Evolutionary conservation across 2,113 vertebrate species (phyloP).

Genomic region (Falco punctatus): DNA sequence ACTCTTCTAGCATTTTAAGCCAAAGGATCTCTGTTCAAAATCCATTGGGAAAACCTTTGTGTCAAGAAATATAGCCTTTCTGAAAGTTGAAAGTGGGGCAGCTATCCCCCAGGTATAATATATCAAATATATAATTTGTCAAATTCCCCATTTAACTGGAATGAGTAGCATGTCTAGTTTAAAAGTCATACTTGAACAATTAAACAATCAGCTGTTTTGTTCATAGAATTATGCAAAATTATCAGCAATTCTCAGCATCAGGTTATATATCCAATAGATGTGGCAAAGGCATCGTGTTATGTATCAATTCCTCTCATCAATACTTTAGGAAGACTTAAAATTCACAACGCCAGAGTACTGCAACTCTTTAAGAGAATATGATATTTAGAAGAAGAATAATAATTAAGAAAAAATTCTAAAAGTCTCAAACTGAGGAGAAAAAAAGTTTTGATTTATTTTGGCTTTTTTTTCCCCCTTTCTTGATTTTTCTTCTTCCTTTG

Average conservation of each 20-base stretch:
- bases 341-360: not conserved
- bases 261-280: not conserved
- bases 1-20: not conserved
- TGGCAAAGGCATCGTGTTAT: not conserved
- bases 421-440: not conserved
- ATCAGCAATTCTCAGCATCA: not conserved
- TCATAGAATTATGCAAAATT: not conserved
- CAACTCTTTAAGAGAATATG: not conserved
- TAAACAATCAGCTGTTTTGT: not conserved
- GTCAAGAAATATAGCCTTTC: not conserved
- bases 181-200: not conserved
- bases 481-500: not conserved
- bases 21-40: not conserved
- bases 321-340: not conserved
- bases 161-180: not conserved
- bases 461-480: not conserved
- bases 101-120: not conserved
- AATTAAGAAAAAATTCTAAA: not conserved
- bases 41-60: not conserved
- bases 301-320: not conserved
- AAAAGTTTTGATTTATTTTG: not conserved
- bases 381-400: not conserved
- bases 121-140: not conserved
- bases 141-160: not conserved
- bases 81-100: not conserved